A percentile compares a stretch with the other conserved stretches of the same genome.
Conservation (phyloP, 92 coral and sea anemone genomes). For the Epizoanthus stellaris region DNA sequence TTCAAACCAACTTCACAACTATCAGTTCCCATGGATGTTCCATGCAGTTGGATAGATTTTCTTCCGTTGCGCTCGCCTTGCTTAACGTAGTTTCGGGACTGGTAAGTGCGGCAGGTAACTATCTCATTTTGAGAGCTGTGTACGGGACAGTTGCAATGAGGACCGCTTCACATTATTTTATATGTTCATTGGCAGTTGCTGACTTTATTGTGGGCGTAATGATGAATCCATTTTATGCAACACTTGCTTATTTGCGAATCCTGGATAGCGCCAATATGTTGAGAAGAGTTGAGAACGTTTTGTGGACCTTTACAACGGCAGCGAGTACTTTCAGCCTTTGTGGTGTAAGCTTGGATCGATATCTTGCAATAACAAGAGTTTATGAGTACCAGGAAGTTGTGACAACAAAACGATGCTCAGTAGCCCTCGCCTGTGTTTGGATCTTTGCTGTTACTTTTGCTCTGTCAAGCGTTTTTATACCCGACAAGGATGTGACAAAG, state of each 20-base stretch:
- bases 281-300: slow-evolving; percentile 9
- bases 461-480: slow-evolving; percentile 15
- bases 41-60: neutral
- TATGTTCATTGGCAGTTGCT: slow-evolving; percentile 42
- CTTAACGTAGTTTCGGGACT: slow-evolving; percentile 24
- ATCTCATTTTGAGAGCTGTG: slow-evolving; percentile 16
- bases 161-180: slow-evolving; percentile 47
- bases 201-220: slow-evolving; percentile 40
- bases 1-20: no score
- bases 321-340: slow-evolving; percentile 48
- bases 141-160: slow-evolving; percentile 27
- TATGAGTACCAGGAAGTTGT: slow-evolving; percentile 21
- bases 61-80: slow-evolving; percentile 15
- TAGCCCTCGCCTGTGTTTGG: slow-evolving; percentile 44
- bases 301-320: slow-evolving; percentile 27
- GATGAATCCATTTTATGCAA: slow-evolving; percentile 41
- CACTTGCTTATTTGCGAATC: slow-evolving; percentile 9
- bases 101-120: slow-evolving; percentile 20
- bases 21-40: no score
- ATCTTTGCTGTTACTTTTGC: slow-evolving; percentile 13
- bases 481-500: slow-evolving; percentile 20
- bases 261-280: slow-evolving; percentile 27
- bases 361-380: slow-evolving; percentile 43
- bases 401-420: slow-evolving; percentile 9
- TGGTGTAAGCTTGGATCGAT: slow-evolving; percentile 55